Conservation (phyloP, 2,113 vertebrate genomes). For the Pachyramphus minor region DNA sequence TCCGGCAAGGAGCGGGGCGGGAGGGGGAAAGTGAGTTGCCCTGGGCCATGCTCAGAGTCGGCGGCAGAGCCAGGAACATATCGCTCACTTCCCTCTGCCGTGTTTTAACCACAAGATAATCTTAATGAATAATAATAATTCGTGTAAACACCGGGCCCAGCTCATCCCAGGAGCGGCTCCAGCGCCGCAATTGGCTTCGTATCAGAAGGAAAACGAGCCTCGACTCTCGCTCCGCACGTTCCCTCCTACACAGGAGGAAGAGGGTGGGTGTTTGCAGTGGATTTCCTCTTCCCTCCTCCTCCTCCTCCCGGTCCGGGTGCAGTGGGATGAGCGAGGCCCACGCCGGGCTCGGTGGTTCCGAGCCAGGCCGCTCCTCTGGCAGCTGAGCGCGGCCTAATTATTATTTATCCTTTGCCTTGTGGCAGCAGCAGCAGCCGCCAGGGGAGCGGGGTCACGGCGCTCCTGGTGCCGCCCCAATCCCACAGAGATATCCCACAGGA, state of each 20-base stretch:
- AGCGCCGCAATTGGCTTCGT: neutral
- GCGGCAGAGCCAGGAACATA: slow-evolving; percentile 42
- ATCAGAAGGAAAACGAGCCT: neutral
- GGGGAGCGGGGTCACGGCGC: neutral
- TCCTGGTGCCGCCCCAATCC: neutral
- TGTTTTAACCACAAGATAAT: slow-evolving; percentile 46
- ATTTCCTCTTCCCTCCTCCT: slow-evolving; percentile 12
- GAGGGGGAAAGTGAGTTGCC: slow-evolving; percentile 13
- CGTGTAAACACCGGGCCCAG: neutral
- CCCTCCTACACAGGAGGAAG: slow-evolving; percentile 19
- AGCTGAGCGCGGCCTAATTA: neutral
- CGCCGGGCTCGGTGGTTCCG: neutral
- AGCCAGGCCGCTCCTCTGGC: slow-evolving; percentile 30
- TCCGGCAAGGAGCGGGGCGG: neutral
- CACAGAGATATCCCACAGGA: fast-evolving
- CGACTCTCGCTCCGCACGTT: neutral
- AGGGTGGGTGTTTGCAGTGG: neutral
- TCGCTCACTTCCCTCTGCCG: slow-evolving; percentile 10
- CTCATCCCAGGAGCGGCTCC: neutral
- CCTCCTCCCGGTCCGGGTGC: neutral
- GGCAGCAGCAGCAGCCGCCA: neutral
- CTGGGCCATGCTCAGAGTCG: neutral
- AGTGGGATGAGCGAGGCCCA: neutral
- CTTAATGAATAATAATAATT: slow-evolving; percentile 38
- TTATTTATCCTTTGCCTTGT: neutral